These are phyloP conservation scores for Melanerpes aurifrons DNA, from an alignment of 2,113 vertebrate genomes.

Conservation along the genomic window DNA sequence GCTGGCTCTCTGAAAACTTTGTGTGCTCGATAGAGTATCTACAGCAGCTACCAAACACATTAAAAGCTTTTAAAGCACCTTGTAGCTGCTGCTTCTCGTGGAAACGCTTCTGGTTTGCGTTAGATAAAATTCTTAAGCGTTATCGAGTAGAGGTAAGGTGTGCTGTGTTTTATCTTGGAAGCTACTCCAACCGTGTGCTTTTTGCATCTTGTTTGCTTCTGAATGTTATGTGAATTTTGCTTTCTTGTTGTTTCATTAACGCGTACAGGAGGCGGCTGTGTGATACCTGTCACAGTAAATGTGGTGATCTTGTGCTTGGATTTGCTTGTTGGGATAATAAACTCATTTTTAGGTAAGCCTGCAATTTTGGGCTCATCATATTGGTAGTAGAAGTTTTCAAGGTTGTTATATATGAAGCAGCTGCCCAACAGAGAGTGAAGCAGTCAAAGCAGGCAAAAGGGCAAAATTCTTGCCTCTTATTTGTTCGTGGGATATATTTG, in stretches of 20 bases:
- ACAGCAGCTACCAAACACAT: fast-evolving
- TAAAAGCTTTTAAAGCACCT: neutral
- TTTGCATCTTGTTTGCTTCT: neutral
- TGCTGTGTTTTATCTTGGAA: neutral
- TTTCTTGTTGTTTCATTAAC: neutral
- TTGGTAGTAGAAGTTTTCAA: neutral
- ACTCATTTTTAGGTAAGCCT: fast-evolving
- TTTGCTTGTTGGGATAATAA: neutral
- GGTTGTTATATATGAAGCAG: neutral
- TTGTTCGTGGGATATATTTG: neutral
- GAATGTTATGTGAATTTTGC: neutral
- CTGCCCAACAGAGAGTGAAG: neutral
- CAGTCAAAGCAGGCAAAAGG: neutral
- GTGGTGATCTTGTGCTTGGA: neutral
- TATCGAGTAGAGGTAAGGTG: neutral
- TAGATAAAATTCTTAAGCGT: neutral
- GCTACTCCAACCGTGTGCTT: fast-evolving
- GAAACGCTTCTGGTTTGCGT: neutral
- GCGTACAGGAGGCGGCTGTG: fast-evolving
- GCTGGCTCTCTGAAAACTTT: fast-evolving
- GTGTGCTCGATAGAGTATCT: fast-evolving
- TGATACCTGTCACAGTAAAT: neutral
- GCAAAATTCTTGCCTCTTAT: neutral
- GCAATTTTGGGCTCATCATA: neutral
- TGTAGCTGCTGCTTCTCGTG: neutral